Percentiles rank a stretch among this genome's conserved stretches.
phyloP scores from a whole-genome alignment of 2,113 vertebrate species.

The Lampris incognitus region DNA sequence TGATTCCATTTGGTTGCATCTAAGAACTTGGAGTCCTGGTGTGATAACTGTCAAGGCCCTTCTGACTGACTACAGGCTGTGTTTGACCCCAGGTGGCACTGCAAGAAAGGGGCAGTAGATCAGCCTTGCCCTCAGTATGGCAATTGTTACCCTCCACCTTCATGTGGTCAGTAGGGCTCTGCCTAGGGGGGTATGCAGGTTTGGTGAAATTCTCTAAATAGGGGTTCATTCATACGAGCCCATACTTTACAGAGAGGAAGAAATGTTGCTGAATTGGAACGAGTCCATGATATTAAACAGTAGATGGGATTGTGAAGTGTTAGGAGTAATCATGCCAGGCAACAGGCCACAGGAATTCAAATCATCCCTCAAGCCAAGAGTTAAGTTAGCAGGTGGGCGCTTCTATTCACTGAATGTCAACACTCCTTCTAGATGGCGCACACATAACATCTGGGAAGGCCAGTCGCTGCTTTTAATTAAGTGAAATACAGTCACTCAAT shows the following conservation, averaged over 20 bases:
- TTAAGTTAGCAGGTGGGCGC: conserved; percentile 94
- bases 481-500: conserved; percentile 85
- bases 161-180: conserved; percentile 70
- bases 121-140: conserved; percentile 61
- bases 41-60: conserved; percentile 52
- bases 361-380: conserved; percentile 88
- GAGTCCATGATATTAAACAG: conserved; percentile 90
- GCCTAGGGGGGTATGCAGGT: conserved; percentile 34
- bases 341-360: conserved; percentile 97
- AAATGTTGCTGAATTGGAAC: conserved; percentile 85
- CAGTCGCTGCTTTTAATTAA: conserved; percentile 91
- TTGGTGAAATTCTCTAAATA: conserved; percentile 69
- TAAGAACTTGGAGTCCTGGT: conserved; percentile 42
- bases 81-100: conserved; percentile 48
- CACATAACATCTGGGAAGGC: conserved; percentile 88
- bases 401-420: conserved; percentile 90
- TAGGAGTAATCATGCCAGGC: conserved; percentile 90
- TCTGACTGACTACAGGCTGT: conserved; percentile 60
- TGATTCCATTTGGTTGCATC: conserved; percentile 54
- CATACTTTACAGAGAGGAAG: conserved; percentile 79
- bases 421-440: conserved; percentile 84
- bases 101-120: conserved; percentile 42
- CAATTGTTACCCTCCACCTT: conserved; percentile 69
- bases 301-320: conserved; percentile 88
- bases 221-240: conserved; percentile 85